Evolutionary conservation across 2,113 vertebrate genomes (phyloP), one percentile per base, ranked within the genome.

Genomic region (Nibea coibor): DNA sequence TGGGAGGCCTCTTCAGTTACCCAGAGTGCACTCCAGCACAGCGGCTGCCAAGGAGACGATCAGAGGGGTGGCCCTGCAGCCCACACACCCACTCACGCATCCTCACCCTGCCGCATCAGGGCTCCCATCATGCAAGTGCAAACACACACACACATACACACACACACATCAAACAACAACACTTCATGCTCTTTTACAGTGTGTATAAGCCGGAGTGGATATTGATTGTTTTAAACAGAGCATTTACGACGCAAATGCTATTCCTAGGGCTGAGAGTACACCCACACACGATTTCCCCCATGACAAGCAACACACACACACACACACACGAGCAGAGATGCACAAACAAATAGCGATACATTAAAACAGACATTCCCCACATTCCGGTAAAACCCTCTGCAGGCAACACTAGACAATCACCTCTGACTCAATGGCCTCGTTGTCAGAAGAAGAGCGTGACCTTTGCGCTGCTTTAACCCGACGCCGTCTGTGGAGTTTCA

Each of bases 191-290:
- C 71, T 83, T 88, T 78, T 85, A 78, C 77, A 19, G 64, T 54
- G 84, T 26, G 24, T 26, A 61, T 56, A 75, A 81, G 84, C 62
- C 77, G 39, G 88, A 89, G 88, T 73, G 87, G 83, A 85, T 93
- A 94, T 94, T 87, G 93, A 94, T 94, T 81, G 86, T 86, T 92
- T 93, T 94, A 92, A 94, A 93, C 89, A 87, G 72, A 89, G 87
- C 88, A 61, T 93, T 93, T 94, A 94, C 65, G 81, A 87, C 90
- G 59, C 82, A 82, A 87, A 87, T 85, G 85, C 87, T 92, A 87
- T 93, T 93, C 88, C 87, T 78, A 74, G 88, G 85, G 89, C 84
- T 81, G 59, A 6, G 22, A 75, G 74, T 47, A 89, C 90, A 53
- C 92, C 89, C 93, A 93, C 92, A 85, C 92, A 87, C 15, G 14